Base-by-base conservation (phyloP, 2,888 invertebrate species). In the Erannis defoliaria region DNA sequence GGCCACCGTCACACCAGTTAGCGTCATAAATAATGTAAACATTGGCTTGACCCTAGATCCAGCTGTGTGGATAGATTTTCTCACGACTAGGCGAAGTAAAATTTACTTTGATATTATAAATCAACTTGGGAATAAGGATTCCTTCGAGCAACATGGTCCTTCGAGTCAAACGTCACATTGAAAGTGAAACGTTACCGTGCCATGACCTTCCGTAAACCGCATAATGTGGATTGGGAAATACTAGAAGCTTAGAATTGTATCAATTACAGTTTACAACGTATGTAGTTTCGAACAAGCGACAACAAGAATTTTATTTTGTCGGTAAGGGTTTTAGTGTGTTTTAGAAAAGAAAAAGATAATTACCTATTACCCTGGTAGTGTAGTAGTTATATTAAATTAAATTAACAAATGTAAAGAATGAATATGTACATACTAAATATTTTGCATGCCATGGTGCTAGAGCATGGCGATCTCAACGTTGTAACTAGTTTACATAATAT, bases 181-280 rank as follows among this genome's bases (percentile, higher is more conserved):
- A 80, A 78, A 80, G 77, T 67, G 76, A 74, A 67, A 46, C 70
- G 68, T 66, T 68, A 67, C 72, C 69, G 66, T 67, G 74, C 69
- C 70, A 65, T 71, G 71, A 68, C 71, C 66, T 71, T 67, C 71
- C 64, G 68, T 68, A 65, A 71, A 78, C 80, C 79, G 65, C 80
- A 67, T 49, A 81, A 61, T 74, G 68, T 62, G 63, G 66, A 69
- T 72, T 70, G 67, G 73, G 75, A 76, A 75, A 76, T 62, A 66
- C 56, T 68, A 70, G 64, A 64, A 78, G 78, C 75, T 76, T 75
- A 42, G 6, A 5, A 42, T 10, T 31, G 26, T 26, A 12, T 42
- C 68, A 77, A 78, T 77, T 76, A 74, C 63, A 73, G 14, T 18
- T 5, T 26, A 43, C n/a, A 64, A 66, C 66, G 46, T 58, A 21